Evolutionary conservation across 2,888 invertebrate genomes (phyloP).

Genomic region (Calliphora vomitoria): DNA sequence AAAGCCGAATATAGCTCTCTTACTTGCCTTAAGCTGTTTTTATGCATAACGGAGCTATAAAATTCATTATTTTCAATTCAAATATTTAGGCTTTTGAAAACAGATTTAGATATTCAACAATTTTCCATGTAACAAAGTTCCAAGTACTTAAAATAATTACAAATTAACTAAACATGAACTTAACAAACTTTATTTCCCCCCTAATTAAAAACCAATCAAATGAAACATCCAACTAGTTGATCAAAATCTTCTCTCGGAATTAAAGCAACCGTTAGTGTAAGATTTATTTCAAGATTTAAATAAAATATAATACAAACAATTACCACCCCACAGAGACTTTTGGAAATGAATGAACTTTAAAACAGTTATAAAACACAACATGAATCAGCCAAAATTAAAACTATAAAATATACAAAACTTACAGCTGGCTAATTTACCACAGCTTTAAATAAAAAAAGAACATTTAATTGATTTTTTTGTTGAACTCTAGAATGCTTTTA

Average conservation of each 20-base stretch:
- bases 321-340: background rate
- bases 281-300: background rate
- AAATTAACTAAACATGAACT: background rate
- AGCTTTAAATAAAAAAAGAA: background rate
- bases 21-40: too few relatives aligned
- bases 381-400: background rate
- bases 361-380: background rate
- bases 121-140: background rate
- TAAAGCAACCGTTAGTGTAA: background rate
- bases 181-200: background rate
- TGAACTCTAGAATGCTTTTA: background rate
- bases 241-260: background rate
- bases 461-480: conserved; percentile 42
- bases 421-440: background rate
- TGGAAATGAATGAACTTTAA: background rate
- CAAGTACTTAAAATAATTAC: background rate
- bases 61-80: too few relatives aligned
- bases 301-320: background rate
- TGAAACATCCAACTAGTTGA: background rate
- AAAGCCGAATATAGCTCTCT: too few relatives aligned
- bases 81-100: too few relatives aligned
- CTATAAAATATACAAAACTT: conserved; percentile 1
- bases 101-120: too few relatives aligned
- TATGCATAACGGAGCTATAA: too few relatives aligned
- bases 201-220: background rate